A percentile compares a stretch with the other conserved stretches of the same genome.
phyloP scores from a whole-genome alignment of 2,888 invertebrate genomes.

The Sarcophaga subvicina region DNA sequence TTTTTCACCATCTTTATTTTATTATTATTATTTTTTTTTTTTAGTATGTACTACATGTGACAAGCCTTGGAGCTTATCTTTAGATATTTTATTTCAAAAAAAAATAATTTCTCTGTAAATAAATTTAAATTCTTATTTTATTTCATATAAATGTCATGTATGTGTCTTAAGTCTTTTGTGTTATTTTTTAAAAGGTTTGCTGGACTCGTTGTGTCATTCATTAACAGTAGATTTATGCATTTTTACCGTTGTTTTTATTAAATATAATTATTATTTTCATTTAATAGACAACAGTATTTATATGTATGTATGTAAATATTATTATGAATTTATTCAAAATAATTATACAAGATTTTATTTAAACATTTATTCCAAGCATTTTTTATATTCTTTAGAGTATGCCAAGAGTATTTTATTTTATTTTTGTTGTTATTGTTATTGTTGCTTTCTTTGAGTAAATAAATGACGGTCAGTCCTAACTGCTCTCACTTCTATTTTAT shows the following conservation, averaged over 20 bases:
- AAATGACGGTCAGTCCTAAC: not conserved
- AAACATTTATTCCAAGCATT: not conserved
- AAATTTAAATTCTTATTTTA: too few relatives aligned
- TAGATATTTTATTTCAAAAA: too few relatives aligned
- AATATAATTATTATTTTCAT: not conserved
- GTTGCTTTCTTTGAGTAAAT: too few relatives aligned
- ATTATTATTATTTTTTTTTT: too few relatives aligned
- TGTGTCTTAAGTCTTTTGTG: too few relatives aligned
- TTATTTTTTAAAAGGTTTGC: not conserved
- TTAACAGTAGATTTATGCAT: constrained; percentile 28
- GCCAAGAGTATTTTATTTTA: too few relatives aligned
- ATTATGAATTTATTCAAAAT: constrained; percentile 45
- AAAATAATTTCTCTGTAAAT: too few relatives aligned
- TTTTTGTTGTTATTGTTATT: too few relatives aligned
- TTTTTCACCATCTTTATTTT: too few relatives aligned
- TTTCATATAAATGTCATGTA: too few relatives aligned
- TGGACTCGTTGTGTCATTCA: not conserved
- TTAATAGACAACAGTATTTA: constrained; percentile 37
- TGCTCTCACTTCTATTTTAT: constrained; percentile 16
- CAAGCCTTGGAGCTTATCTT: too few relatives aligned
- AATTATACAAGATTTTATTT: constrained; percentile 24
- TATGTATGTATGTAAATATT: constrained; percentile 52
- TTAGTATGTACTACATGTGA: too few relatives aligned
- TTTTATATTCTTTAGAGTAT: not conserved
- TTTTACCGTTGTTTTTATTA: constrained; percentile 39